Evolutionary conservation across 1,140 invertebrate genomes (phyloP).

Genomic region (Rhyzopertha dominica): DNA sequence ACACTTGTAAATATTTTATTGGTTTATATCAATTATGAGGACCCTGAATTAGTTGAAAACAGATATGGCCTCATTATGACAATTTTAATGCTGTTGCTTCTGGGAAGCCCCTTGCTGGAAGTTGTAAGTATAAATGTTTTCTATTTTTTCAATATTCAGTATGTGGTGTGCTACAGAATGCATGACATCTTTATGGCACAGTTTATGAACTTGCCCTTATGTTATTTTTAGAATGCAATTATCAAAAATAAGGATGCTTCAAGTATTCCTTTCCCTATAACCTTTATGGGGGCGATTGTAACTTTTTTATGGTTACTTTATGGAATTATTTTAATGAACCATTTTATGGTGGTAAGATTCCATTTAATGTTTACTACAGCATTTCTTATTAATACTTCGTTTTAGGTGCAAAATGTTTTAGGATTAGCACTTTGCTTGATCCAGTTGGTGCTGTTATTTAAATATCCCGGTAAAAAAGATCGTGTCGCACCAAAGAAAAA

Average conservation of each 20-base stretch:
- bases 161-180: too few species aligned
- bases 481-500: too few species aligned
- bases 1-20: conserved; percentile 55
- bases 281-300: conserved; percentile 70
- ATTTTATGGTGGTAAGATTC: conserved; percentile 67
- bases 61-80: conserved; percentile 67
- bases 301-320: conserved; percentile 74
- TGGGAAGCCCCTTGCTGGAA: conserved; percentile 65
- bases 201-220: background rate
- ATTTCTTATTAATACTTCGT: conserved; percentile 31
- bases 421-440: conserved; percentile 53
- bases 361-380: conserved; percentile 1
- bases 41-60: conserved; percentile 58
- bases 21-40: conserved; percentile 58
- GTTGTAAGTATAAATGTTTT: conserved; percentile 53
- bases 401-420: conserved; percentile 66
- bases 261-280: conserved; percentile 75
- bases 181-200: too few species aligned
- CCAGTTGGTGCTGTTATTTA: conserved; percentile 60
- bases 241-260: conserved; percentile 71
- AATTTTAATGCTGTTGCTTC: conserved; percentile 58
- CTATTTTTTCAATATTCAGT: conserved; percentile 10
- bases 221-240: conserved; percentile 55
- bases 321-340: conserved; percentile 70
- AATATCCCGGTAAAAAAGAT: too few species aligned